A percentile compares a stretch with the other conserved stretches of the same genome.
Evolutionary conservation across 1,140 invertebrate species (phyloP).

Genomic region (Trigoniulus corallinus): DNA sequence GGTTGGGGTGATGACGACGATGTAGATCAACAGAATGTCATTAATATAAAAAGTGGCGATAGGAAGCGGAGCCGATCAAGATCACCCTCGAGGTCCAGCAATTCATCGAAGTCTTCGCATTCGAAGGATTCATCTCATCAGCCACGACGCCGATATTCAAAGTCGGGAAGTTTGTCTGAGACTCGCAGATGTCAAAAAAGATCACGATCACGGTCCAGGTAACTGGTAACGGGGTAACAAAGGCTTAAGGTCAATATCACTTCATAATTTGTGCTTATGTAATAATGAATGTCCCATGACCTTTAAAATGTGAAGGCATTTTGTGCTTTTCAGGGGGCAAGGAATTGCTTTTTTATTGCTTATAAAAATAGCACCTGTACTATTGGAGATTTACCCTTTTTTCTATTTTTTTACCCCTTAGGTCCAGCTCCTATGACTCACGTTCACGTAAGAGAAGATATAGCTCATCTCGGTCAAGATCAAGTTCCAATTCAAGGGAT

Average conservation of each 20-base stretch:
- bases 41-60: conserved; percentile 11
- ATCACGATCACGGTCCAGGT: conserved; percentile 8
- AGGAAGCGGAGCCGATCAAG: conserved; percentile 1
- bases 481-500: conserved; percentile 12
- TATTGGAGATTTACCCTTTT: background rate
- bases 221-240: conserved; percentile 2
- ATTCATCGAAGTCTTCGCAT: too few species aligned
- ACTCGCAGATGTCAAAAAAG: too few species aligned
- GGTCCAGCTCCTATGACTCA: background rate
- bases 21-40: conserved; percentile 11
- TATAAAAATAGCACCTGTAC: background rate
- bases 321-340: background rate
- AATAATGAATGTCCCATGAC: background rate
- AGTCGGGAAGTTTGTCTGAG: too few species aligned
- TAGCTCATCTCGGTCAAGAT: background rate
- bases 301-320: background rate
- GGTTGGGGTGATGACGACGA: conserved; percentile 43
- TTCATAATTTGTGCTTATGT: background rate
- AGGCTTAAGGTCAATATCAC: conserved; percentile 7
- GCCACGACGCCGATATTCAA: too few species aligned
- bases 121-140: too few species aligned
- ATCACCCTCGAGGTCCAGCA: background rate
- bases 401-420: background rate
- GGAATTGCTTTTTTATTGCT: background rate
- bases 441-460: background rate